Conservation (phyloP, 2,888 invertebrate genomes). For the Carterocephalus palaemon region DNA sequence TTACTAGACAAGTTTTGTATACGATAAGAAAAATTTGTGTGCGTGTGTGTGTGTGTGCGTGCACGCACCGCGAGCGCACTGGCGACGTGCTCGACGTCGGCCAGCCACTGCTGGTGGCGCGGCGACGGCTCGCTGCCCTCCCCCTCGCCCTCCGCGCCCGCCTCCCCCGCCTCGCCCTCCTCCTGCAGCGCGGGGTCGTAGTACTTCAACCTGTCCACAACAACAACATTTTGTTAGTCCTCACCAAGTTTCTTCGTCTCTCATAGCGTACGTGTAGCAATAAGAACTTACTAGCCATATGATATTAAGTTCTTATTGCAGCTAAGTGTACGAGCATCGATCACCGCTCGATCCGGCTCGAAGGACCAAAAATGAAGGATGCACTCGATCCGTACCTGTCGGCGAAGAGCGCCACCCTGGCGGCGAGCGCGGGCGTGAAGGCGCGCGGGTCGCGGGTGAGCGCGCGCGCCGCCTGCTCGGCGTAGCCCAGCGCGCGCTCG, state of each 20-base stretch:
- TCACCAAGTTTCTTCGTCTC: too few species aligned
- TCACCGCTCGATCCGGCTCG: too few species aligned
- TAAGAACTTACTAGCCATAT: too few species aligned
- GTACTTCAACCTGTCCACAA: slow-evolving; percentile 81
- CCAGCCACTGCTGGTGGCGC: slow-evolving; percentile 53
- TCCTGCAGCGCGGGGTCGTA: slow-evolving; percentile 77
- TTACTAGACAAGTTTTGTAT: too few species aligned
- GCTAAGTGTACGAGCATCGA: too few species aligned
- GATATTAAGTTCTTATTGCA: too few species aligned
- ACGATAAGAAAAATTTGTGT: too few species aligned
- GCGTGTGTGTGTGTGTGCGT: too few species aligned
- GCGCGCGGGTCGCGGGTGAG: slow-evolving; percentile 79
- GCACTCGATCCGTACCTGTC: slow-evolving; percentile 40
- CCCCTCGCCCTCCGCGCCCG: slow-evolving; percentile 41
- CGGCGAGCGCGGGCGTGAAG: slow-evolving; percentile 70
- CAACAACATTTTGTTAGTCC: too few species aligned
- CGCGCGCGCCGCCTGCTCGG: slow-evolving; percentile 86
- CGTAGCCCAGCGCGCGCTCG: slow-evolving; percentile 90
- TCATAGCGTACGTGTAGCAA: too few species aligned
- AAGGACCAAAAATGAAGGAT: too few species aligned
- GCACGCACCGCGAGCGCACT: slow-evolving; percentile 38
- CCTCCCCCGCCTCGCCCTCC: slow-evolving; percentile 50
- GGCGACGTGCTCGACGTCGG: slow-evolving; percentile 46
- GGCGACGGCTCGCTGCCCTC: slow-evolving; percentile 51
- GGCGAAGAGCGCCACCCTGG: slow-evolving; percentile 35